These are phyloP conservation scores for Malacosoma neustria DNA, from an alignment of 2,888 invertebrate genomes.

Conservation along the genomic window DNA sequence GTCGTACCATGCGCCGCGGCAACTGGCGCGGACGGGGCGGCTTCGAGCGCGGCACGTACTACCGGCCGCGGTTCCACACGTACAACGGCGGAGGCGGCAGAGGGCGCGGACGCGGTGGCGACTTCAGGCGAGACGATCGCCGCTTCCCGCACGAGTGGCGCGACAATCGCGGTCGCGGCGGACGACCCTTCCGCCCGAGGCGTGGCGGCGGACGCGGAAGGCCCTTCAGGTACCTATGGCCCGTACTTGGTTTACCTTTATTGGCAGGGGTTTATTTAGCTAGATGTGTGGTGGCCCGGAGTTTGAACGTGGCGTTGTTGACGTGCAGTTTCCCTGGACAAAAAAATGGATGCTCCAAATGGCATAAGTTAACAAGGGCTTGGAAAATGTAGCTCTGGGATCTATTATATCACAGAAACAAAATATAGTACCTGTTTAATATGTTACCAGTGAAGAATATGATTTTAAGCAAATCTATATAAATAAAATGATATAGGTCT, in stretches of 20 bases:
- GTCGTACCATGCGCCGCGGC: slow-evolving; percentile 65
- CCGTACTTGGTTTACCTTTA: neutral
- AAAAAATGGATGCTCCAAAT: too few species aligned
- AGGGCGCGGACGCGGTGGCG: slow-evolving; percentile 59
- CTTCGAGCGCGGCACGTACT: slow-evolving; percentile 85
- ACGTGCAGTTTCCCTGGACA: too few species aligned
- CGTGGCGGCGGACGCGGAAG: slow-evolving; percentile 57
- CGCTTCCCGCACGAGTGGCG: slow-evolving; percentile 45
- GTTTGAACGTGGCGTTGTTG: too few species aligned
- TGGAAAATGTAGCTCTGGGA: too few species aligned
- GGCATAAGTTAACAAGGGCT: too few species aligned
- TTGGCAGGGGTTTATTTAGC: neutral
- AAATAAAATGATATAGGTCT: too few species aligned
- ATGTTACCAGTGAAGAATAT: too few species aligned
- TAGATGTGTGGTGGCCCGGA: too few species aligned
- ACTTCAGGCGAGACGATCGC: slow-evolving; percentile 55
- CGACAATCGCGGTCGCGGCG: slow-evolving; percentile 48
- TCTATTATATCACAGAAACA: too few species aligned
- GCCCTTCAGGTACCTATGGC: slow-evolving; percentile 47
- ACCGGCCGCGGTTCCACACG: slow-evolving; percentile 84
- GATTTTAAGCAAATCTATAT: too few species aligned
- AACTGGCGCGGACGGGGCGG: slow-evolving; percentile 73
- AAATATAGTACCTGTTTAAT: too few species aligned
- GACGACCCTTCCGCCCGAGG: slow-evolving; percentile 54
- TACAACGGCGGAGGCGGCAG: slow-evolving; percentile 75